Conservation (phyloP, 2,888 invertebrate genomes). For the Myopa testacea region DNA sequence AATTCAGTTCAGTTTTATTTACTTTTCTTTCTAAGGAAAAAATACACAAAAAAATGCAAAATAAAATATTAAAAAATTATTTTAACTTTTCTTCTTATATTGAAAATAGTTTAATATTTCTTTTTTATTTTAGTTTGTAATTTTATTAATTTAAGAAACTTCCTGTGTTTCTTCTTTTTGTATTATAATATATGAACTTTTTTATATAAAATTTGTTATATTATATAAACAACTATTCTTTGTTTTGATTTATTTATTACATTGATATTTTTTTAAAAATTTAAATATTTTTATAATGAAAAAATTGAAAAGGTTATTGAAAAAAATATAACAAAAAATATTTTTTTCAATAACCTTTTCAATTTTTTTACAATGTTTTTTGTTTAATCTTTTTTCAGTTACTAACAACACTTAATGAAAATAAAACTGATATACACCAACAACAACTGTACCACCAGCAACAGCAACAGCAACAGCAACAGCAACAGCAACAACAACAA, state of each 20-base stretch:
- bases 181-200: no score
- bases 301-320: no score
- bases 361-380: no score
- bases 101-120: neutral
- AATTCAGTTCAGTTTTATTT: neutral
- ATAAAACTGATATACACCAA: constrained; percentile 51
- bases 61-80: neutral
- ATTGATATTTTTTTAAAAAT: no score
- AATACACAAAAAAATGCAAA: no score
- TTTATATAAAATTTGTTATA: no score
- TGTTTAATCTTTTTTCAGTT: constrained; percentile 55
- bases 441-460: constrained; percentile 48
- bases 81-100: neutral
- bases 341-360: no score
- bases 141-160: constrained; percentile 6
- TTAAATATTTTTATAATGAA: no score
- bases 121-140: constrained; percentile 12
- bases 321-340: no score
- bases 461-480: constrained; percentile 29
- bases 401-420: constrained; percentile 65
- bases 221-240: no score
- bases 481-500: constrained; percentile 49
- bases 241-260: no score
- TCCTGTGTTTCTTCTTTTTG: constrained; percentile 4
- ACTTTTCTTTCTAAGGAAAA: neutral